Conservation (phyloP, 1,140 invertebrate genomes). For the Leptopilina clavipes region DNA sequence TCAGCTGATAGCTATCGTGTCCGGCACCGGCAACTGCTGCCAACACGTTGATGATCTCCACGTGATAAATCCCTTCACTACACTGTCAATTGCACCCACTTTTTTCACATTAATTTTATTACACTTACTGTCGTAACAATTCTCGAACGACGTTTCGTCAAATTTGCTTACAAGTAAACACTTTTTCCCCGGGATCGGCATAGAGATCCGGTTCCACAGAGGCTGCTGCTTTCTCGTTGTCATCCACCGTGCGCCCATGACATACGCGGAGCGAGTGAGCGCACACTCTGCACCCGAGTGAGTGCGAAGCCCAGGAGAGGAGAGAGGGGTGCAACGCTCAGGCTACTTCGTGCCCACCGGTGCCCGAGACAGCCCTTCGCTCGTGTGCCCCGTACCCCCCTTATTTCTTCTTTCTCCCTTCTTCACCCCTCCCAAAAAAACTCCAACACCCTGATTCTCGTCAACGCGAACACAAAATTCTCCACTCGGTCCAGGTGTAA, state of each 20-base stretch:
- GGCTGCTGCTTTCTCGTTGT: conserved; percentile 38
- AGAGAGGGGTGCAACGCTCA: conserved; percentile 42
- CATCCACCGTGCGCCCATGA: conserved; percentile 67
- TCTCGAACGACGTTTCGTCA: too few relatives aligned
- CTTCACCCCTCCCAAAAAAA: conserved; percentile 25
- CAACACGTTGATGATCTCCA: conserved; percentile 18
- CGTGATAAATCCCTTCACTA: not conserved
- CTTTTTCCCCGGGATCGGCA: conserved; percentile 51
- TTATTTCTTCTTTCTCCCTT: conserved; percentile 51
- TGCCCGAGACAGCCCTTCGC: conserved; percentile 40
- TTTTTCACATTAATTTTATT: conserved; percentile 18
- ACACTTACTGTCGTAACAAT: conserved; percentile 4
- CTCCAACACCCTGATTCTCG: conserved; percentile 38
- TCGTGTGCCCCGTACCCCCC: conserved; percentile 39
- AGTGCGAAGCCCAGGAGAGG: conserved; percentile 45
- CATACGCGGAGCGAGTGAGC: conserved; percentile 68
- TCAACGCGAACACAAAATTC: not conserved
- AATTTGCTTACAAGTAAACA: not conserved
- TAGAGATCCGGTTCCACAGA: conserved; percentile 56
- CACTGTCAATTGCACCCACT: conserved; percentile 6
- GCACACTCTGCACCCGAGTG: conserved; percentile 58
- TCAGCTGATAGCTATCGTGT: conserved; percentile 14
- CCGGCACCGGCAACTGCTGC: not conserved
- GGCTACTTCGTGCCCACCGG: conserved; percentile 36
- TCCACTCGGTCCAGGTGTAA: conserved; percentile 45